These are phyloP conservation scores for Centruroides sculpturatus DNA, from an alignment of 1,140 invertebrate genomes.

Conservation along the genomic window DNA sequence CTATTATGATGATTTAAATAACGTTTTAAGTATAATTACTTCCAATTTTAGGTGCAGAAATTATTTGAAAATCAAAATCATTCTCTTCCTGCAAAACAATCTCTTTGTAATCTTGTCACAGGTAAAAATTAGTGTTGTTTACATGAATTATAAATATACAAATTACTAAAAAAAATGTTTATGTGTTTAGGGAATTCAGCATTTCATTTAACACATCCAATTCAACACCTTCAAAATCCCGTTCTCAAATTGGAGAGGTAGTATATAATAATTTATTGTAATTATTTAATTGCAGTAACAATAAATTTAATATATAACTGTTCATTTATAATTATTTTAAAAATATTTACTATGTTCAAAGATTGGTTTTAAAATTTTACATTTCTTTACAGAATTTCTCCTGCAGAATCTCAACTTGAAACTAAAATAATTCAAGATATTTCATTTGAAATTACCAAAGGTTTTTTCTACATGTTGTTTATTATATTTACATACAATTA, in stretches of 20 bases:
- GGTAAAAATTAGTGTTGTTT: background rate
- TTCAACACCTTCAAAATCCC: conserved; percentile 2
- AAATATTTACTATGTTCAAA: too few species aligned
- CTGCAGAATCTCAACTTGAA: too few species aligned
- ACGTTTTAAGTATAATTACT: too few species aligned
- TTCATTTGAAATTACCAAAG: too few species aligned
- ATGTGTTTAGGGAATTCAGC: background rate
- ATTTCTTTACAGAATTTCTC: background rate
- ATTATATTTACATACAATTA: background rate
- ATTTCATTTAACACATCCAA: background rate
- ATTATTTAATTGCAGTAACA: too few species aligned
- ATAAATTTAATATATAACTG: too few species aligned
- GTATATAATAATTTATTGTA: too few species aligned
- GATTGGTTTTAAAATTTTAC: too few species aligned
- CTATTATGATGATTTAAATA: too few species aligned
- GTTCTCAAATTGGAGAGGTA: conserved; percentile 6
- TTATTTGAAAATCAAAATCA: conserved; percentile 1
- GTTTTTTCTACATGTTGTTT: too few species aligned
- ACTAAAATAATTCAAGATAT: too few species aligned
- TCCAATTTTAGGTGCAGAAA: conserved; percentile 1
- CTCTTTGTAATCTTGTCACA: conserved; percentile 4
- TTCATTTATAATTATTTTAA: too few species aligned
- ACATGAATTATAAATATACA: background rate
- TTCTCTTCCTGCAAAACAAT: background rate
- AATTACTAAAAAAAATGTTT: background rate